phyloP scores from a whole-genome alignment of 2,888 invertebrate species.

The Carpatolechia fugitivella region DNA sequence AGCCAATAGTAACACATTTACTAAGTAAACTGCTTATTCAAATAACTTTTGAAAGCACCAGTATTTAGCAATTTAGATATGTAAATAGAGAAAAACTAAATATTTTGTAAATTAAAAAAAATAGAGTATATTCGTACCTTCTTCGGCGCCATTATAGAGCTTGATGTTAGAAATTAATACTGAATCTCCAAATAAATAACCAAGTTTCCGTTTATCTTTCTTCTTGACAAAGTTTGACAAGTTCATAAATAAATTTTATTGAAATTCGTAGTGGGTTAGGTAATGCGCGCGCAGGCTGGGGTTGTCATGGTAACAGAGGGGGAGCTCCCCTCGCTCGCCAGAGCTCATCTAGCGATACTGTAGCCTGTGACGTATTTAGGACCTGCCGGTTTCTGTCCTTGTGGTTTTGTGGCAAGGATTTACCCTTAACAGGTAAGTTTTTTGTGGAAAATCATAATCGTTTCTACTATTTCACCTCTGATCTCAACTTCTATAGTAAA shows the following conservation, averaged over 20 bases:
- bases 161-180: neutral
- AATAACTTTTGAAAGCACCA: no score
- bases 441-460: neutral
- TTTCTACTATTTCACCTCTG: no score
- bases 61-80: no score
- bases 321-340: slow-evolving; percentile 26
- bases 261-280: slow-evolving; percentile 27
- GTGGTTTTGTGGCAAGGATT: neutral
- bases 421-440: slow-evolving; percentile 1
- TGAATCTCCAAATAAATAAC: neutral
- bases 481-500: no score
- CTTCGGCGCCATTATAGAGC: slow-evolving; percentile 58
- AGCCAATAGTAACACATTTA: no score
- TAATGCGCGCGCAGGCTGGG: slow-evolving; percentile 62
- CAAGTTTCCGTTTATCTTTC: neutral
- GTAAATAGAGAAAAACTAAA: no score
- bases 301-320: slow-evolving; percentile 55
- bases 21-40: no score
- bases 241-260: slow-evolving; percentile 45
- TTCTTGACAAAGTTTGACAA: slow-evolving; percentile 13
- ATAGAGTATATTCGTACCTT: slow-evolving; percentile 50
- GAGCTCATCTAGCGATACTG: slow-evolving; percentile 6
- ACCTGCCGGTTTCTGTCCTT: neutral
- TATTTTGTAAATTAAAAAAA: no score
- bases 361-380: slow-evolving; percentile 8